A percentile compares a stretch with the other conserved stretches of the same genome.
phyloP scores from a whole-genome alignment of 2,113 vertebrate species.

The Phyllostomus hastatus region DNA sequence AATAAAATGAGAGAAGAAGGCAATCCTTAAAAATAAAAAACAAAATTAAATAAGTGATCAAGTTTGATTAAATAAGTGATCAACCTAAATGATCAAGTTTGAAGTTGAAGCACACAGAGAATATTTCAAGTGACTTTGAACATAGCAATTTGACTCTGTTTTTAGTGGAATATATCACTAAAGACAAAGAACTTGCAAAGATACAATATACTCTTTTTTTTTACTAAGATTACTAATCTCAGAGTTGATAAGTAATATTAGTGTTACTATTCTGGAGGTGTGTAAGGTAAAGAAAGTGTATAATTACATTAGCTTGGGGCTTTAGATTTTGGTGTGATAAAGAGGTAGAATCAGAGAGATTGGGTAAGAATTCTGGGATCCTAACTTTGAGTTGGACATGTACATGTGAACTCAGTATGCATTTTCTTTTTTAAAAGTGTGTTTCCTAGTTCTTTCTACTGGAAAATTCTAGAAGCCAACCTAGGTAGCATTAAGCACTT shows the following conservation, averaged over 20 bases:
- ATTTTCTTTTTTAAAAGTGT: not conserved
- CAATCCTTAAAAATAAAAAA: not conserved
- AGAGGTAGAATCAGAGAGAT: not conserved
- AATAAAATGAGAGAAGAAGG: conserved; percentile 5
- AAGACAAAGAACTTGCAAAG: not conserved
- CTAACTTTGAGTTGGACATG: conserved; percentile 29
- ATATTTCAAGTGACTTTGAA: not conserved
- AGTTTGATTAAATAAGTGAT: too few species aligned
- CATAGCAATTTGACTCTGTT: not conserved
- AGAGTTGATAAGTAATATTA: not conserved
- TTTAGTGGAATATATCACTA: not conserved
- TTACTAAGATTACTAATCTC: not conserved
- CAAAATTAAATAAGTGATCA: not conserved
- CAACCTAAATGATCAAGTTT: conserved; percentile 19
- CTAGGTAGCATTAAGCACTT: not conserved
- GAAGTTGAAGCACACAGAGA: not conserved
- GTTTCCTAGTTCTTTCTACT: conserved; percentile 14
- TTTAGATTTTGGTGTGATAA: conserved; percentile 3
- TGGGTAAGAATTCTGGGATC: not conserved
- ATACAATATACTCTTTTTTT: not conserved
- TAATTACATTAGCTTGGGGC: not conserved
- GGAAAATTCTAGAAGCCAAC: conserved; percentile 6
- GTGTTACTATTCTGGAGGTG: not conserved
- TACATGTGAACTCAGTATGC: not conserved
- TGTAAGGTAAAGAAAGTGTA: not conserved